These are phyloP conservation scores for Polydesmus complanatus DNA, from an alignment of 2,888 invertebrate species.

Conservation along the genomic window DNA sequence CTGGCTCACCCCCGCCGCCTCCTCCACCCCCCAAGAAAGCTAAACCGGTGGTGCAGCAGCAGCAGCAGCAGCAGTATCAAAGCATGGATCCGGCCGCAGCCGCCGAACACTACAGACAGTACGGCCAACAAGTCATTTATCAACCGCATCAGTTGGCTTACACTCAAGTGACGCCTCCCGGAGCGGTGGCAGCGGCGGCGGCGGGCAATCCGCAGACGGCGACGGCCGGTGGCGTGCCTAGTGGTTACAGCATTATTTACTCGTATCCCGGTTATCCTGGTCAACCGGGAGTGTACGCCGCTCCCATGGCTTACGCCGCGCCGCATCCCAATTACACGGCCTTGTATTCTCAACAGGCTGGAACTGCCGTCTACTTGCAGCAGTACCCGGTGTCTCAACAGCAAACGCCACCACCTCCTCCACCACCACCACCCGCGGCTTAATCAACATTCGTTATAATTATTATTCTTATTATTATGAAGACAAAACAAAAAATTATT, in stretches of 20 bases:
- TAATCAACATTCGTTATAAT: no score
- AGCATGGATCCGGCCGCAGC: background rate
- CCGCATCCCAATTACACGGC: constrained; percentile 6
- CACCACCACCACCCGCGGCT: no score
- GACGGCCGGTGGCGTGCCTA: constrained; percentile 5
- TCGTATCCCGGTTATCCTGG: constrained; percentile 19
- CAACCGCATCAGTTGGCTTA: constrained; percentile 8
- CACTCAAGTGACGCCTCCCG: constrained; percentile 1
- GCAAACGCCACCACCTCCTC: constrained; percentile 4
- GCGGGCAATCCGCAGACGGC: background rate
- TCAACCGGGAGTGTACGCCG: constrained; percentile 15
- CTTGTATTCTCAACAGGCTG: constrained; percentile 17
- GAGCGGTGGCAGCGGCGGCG: background rate
- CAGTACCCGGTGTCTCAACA: background rate
- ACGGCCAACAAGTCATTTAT: constrained; percentile 3
- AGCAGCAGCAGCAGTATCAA: constrained; percentile 11
- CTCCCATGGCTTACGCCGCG: constrained; percentile 14
- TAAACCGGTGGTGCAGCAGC: constrained; percentile 1
- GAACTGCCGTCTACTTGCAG: constrained; percentile 3
- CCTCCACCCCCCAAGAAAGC: constrained; percentile 18
- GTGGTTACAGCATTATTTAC: constrained; percentile 18
- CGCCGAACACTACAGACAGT: background rate
- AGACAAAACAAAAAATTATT: no score
- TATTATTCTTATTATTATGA: no score
- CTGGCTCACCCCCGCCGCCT: constrained; percentile 18